Base-by-base conservation (phyloP, 2,113 vertebrate genomes). In the Asarcornis scutulata region DNA sequence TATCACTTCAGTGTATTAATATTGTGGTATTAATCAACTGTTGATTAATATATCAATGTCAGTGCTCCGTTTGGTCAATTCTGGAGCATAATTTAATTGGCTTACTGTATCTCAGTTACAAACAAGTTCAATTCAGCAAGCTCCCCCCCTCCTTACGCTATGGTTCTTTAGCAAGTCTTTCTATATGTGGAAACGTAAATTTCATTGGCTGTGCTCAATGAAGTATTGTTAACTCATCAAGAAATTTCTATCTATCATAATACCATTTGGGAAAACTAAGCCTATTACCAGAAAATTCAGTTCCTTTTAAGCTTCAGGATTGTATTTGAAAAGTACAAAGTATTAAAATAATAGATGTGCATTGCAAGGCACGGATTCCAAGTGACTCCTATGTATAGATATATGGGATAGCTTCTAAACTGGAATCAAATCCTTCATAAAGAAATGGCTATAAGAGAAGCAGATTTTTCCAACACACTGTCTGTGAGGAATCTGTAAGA, bases 171-270 rank as follows among this genome's bases (percentile, higher is more conserved):
- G 69, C 60, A 92, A 88, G 80, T 59, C 50, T 81, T 92, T 64
- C 80, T 56, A 12, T 81, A 96, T 89, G 75, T 89, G 60, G 89
- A 96, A 94, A 91, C 46, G 29, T 60, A 88, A 83, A 89, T 93
- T 78, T 91, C 20, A 14, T 15, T 58, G 22, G 55, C 76, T 78
- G 23, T 3, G 2, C 46, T 96, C 59, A 80, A 25, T 46, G 40
- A 63, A 16, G 32, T 83, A 94, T 68, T 89, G 85, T 91, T 95
- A 91, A 81, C n/a, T 80, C 52, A 85, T 82, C 5, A 59, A 52
- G 93, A 95, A 86, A 53, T 31, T 34, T 86, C 50, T 78, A 50
- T 86, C 84, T 67, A 48, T 95, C 56, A 92, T 71, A 85, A 48
- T 72, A 44, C 53, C 80, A 60, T 82, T 89, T 83, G 88, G 87